These are phyloP conservation scores for Prosapia bicincta DNA, from an alignment of 2,888 invertebrate genomes.

Conservation along the genomic window DNA sequence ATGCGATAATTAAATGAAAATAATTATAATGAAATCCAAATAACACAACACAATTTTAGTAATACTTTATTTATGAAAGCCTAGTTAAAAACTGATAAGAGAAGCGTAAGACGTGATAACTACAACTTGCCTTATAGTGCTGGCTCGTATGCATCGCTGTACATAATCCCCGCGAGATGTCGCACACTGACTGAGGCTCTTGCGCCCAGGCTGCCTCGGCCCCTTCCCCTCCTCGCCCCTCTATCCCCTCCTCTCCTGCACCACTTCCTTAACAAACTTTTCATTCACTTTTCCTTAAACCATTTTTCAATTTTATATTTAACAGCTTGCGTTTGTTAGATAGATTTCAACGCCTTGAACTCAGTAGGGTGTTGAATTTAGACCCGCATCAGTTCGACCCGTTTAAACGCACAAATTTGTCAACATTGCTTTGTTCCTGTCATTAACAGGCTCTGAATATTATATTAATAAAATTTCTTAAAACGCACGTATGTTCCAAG, in stretches of 20 bases:
- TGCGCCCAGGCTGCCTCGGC: slow-evolving; percentile 1
- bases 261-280: slow-evolving; percentile 9
- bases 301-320: background rate
- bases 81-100: background rate
- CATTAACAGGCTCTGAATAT: too few relatives aligned
- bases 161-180: slow-evolving; percentile 7
- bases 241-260: background rate
- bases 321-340: background rate
- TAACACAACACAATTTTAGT: too few relatives aligned
- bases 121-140: slow-evolving; percentile 14
- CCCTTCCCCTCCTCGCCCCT: background rate
- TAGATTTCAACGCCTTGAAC: too few relatives aligned
- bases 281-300: slow-evolving; percentile 7
- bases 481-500: too few relatives aligned
- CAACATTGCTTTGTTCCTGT: background rate
- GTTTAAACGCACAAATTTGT: background rate
- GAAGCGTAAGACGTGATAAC: background rate
- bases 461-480: too few relatives aligned
- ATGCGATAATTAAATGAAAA: too few relatives aligned
- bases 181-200: slow-evolving; percentile 14
- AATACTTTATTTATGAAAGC: too few relatives aligned
- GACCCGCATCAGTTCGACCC: too few relatives aligned
- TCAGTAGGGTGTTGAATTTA: background rate
- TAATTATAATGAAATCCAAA: too few relatives aligned
- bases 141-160: slow-evolving; percentile 3